phyloP scores from a whole-genome alignment of 1,140 invertebrate species.

The Araneus ventricosus region DNA sequence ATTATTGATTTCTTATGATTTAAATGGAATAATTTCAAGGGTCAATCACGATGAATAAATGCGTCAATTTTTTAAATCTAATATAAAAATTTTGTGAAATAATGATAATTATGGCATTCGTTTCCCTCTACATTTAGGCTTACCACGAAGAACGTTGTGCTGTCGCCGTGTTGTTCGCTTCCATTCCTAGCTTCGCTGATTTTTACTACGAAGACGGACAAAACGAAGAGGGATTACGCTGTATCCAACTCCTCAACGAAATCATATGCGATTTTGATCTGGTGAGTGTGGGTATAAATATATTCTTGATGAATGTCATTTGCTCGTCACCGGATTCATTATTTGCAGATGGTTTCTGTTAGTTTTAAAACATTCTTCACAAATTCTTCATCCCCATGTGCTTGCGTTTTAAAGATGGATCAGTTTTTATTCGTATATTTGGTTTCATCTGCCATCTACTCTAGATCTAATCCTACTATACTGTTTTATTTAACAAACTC shows the following conservation, averaged over 20 bases:
- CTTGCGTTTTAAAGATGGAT: neutral
- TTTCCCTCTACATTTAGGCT: constrained; percentile 79
- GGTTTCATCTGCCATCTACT: too few species aligned
- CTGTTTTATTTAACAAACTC: too few species aligned
- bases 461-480: too few species aligned
- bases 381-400: neutral
- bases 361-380: neutral
- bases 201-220: constrained; percentile 84
- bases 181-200: constrained; percentile 89
- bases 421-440: too few species aligned
- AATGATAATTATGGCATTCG: too few species aligned
- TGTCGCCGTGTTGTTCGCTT: constrained; percentile 95
- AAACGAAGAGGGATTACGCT: constrained; percentile 84
- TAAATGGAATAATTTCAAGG: too few species aligned
- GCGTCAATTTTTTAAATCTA: too few species aligned
- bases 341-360: neutral
- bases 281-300: constrained; percentile 78
- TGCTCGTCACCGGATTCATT: neutral
- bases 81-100: too few species aligned
- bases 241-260: constrained; percentile 90
- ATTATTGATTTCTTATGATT: too few species aligned
- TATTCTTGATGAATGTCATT: neutral
- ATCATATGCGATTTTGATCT: constrained; percentile 95
- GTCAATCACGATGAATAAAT: too few species aligned
- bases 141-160: constrained; percentile 91